phyloP scores from a whole-genome alignment of 2,888 invertebrate genomes.

The Drosophila rellima region DNA sequence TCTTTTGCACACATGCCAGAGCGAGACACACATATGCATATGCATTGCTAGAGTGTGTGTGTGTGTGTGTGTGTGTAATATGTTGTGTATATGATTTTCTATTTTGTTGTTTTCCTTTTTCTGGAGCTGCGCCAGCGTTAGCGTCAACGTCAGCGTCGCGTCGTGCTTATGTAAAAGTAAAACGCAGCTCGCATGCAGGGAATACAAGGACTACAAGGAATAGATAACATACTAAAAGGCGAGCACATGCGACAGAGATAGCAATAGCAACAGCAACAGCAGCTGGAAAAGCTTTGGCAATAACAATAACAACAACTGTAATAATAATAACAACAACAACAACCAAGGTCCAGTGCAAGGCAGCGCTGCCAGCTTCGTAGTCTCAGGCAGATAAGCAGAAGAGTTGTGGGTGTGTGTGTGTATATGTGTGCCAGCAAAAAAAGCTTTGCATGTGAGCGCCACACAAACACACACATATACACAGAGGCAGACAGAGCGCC shows the following conservation, averaged over 20 bases:
- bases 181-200: constrained; percentile 71
- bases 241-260: constrained; percentile 74
- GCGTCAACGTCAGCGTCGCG: constrained; percentile 15
- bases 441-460: constrained; percentile 67
- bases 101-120: constrained; percentile 32
- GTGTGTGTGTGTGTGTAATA: constrained; percentile 64
- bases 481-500: constrained; percentile 53
- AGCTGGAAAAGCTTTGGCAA: constrained; percentile 63
- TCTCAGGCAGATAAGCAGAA: constrained; percentile 66
- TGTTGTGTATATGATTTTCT: constrained; percentile 79
- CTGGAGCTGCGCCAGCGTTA: constrained; percentile 52
- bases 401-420: constrained; percentile 53
- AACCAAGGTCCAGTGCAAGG: constrained; percentile 34
- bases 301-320: constrained; percentile 38
- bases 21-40: constrained; percentile 60
- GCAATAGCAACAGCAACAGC: constrained; percentile 56
- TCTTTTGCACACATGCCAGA: constrained; percentile 71
- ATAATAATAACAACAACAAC: constrained; percentile 33
- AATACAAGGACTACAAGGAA: constrained; percentile 50
- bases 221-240: constrained; percentile 81
- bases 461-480: constrained; percentile 31
- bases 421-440: constrained; percentile 27
- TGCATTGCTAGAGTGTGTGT: constrained; percentile 35
- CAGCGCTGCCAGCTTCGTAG: constrained; percentile 56
- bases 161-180: constrained; percentile 61